These are phyloP conservation scores for Parnassius apollo DNA, from an alignment of 2,888 invertebrate species.

Conservation along the genomic window DNA sequence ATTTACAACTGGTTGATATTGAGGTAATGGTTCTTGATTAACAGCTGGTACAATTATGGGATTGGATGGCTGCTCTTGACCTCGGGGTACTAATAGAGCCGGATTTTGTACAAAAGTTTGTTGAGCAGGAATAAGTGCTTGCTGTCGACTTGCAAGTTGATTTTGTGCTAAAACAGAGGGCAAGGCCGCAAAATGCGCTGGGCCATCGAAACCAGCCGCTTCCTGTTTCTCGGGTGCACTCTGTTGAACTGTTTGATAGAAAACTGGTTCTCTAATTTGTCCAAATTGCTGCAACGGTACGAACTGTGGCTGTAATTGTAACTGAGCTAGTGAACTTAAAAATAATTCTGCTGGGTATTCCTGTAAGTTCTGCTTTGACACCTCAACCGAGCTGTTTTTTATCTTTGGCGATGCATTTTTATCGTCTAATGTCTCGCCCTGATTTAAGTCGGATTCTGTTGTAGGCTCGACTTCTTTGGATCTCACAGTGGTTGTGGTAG, in stretches of 20 bases:
- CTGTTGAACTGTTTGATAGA: constrained; percentile 46
- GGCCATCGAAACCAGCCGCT: constrained; percentile 54
- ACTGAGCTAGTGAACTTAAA: constrained; percentile 60
- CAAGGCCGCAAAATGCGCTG: constrained; percentile 63
- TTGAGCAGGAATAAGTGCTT: constrained; percentile 38
- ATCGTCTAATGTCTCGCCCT: constrained; percentile 52
- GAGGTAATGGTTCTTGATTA: constrained; percentile 37
- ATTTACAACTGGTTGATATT: constrained; percentile 34
- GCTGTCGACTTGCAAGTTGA: constrained; percentile 38
- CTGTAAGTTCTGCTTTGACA: constrained; percentile 64
- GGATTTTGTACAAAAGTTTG: constrained; percentile 44
- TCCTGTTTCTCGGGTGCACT: constrained; percentile 49
- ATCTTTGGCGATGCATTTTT: constrained; percentile 40
- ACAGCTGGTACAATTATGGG: constrained; percentile 30
- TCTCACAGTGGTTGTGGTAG: constrained; percentile 45
- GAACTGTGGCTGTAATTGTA: constrained; percentile 61
- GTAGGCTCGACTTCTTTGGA: constrained; percentile 44
- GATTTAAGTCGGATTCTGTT: constrained; percentile 54
- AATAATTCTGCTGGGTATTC: constrained; percentile 69
- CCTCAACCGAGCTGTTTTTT: constrained; percentile 60
- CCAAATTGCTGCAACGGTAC: constrained; percentile 52
- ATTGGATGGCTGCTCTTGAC: constrained; percentile 37
- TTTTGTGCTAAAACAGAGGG: constrained; percentile 66
- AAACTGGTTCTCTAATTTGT: constrained; percentile 51
- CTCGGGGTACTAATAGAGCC: constrained; percentile 40